Conservation (phyloP, 2,888 invertebrate species). For the Rosalia funebris region DNA sequence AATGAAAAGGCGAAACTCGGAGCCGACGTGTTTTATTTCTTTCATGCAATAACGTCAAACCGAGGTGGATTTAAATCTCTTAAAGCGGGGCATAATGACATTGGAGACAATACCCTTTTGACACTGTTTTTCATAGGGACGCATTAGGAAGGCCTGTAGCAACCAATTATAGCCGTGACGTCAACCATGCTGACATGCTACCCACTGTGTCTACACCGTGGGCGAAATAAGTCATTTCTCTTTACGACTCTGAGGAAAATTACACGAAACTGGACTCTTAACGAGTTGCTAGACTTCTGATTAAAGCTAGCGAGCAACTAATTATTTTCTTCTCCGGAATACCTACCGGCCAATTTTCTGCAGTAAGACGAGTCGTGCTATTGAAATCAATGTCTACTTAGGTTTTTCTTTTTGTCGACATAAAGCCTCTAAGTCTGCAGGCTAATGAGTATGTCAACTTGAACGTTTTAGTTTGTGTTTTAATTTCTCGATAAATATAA, state of each 20-base stretch:
- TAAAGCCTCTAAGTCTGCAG: no score
- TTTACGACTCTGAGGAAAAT: not conserved
- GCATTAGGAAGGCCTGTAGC: conserved; percentile 39
- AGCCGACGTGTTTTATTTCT: conserved; percentile 10
- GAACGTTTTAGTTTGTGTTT: no score
- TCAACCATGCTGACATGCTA: conserved; percentile 27
- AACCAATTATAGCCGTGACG: conserved; percentile 43
- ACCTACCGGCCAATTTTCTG: not conserved
- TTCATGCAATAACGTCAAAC: conserved; percentile 15
- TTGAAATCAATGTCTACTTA: no score
- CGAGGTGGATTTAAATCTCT: conserved; percentile 35
- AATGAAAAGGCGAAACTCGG: conserved; percentile 21
- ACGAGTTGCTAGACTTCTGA: conserved; percentile 20
- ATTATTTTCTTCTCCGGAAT: conserved; percentile 7
- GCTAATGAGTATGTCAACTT: no score
- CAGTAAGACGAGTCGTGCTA: not conserved
- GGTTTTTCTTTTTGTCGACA: no score
- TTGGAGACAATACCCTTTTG: conserved; percentile 42
- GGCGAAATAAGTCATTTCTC: conserved; percentile 18
- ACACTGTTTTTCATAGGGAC: conserved; percentile 40
- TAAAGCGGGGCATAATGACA: conserved; percentile 41
- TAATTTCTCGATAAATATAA: no score
- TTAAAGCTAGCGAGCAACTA: conserved; percentile 13
- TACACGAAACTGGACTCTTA: conserved; percentile 10
- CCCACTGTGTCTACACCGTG: conserved; percentile 20